Conservation (phyloP, 2,888 invertebrate genomes). For the Cephus nigrinus region DNA sequence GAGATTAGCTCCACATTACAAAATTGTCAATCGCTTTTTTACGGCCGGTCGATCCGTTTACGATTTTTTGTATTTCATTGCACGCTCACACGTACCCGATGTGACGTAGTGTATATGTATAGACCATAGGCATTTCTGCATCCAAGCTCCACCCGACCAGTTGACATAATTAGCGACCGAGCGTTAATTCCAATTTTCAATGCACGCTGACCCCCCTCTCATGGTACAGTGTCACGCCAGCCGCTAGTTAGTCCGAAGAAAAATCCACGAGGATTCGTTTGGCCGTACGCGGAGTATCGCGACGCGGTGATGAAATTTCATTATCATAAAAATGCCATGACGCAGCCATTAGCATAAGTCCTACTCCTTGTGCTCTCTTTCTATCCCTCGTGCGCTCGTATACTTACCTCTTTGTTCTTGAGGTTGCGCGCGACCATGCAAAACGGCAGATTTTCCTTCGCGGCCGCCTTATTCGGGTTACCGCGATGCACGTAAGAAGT, state of each 20-base stretch:
- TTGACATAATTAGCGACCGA: not conserved
- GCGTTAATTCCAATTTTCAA: not conserved
- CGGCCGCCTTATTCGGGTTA: not conserved
- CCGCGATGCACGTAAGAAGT: not conserved
- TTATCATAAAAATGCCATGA: not conserved
- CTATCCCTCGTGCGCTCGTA: not conserved
- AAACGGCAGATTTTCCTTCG: not conserved
- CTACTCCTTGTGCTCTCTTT: not conserved
- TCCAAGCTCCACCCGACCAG: not conserved
- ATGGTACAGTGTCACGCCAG: not conserved
- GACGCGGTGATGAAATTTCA: not conserved
- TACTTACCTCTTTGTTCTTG: not conserved
- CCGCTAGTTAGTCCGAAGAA: not conserved
- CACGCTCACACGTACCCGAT: not conserved
- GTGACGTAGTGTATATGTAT: not conserved
- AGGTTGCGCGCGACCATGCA: not conserved
- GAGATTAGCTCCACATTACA: too few relatives aligned
- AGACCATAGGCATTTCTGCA: not conserved
- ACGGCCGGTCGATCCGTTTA: not conserved
- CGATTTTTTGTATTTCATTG: not conserved
- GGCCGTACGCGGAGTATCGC: not conserved
- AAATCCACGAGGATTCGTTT: not conserved
- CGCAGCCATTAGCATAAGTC: not conserved
- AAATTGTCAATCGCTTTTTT: not conserved
- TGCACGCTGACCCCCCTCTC: not conserved